Base-by-base conservation (phyloP, 2,888 invertebrate genomes). In the Lasioglossum marginatum region DNA sequence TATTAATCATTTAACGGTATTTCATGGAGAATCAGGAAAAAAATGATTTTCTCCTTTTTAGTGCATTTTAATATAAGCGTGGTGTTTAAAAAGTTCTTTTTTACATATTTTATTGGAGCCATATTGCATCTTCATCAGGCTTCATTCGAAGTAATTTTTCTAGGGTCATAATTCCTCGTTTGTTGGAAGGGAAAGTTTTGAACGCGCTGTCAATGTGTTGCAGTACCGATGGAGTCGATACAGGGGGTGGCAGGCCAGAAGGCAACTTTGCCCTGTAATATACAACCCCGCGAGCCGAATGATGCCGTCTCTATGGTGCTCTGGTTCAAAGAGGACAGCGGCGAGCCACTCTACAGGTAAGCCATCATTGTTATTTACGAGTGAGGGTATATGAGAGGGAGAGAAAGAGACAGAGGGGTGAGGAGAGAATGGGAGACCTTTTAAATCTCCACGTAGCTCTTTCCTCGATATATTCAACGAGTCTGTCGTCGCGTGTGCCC, bases 261-360 rank as follows among this genome's bases (percentile, higher is more conserved):
- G 94, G 98, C 98, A 43, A 97, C 97, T 90, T 96, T 98, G 84
- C 98, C 98, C n/a, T 99, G 98, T 95, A 98, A 98, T 95, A 98
- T 98, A 92, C 97, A 97, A 93, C 97, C 98, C 14, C 96, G 97
- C 89, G 97, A 98, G 93, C 96, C 97, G 79, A 97, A 97, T 93
- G 98, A 98, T 95, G 97, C 97, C 70, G 98, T 98, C 83, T 97
- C 98, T 92, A 98, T 98, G 98, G 98, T 98, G 91, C 96, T 98
- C 60, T 98, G 98, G 98, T 98, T 98, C 96, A 98, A 98, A 94
- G 98, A 98, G 95, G 97, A 97, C 79, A 97, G 97, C 93, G 97
- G 97, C 72, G 98, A 98, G 93, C 94, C 94, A 27, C 92, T 95
- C 66, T 98, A 98, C 96, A 98, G 98, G 98, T 98, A 95, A 91